These are phyloP conservation scores for Ranitomeya imitator DNA, from an alignment of 2,113 vertebrate species.

Conservation along the genomic window DNA sequence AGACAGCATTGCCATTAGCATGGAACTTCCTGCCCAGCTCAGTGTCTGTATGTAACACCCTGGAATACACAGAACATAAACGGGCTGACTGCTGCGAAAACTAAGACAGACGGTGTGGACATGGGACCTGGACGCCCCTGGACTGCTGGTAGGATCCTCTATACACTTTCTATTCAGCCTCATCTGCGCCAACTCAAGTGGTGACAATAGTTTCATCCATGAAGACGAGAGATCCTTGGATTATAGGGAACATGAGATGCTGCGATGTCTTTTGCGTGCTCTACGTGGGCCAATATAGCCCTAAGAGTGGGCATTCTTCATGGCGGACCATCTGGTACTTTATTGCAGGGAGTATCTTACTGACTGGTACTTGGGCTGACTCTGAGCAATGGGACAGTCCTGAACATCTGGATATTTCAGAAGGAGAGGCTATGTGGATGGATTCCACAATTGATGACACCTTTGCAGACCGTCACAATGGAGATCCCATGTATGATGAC, in stretches of 20 bases:
- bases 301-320: not conserved
- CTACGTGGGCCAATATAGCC: not conserved
- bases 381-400: not conserved
- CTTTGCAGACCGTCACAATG: not conserved
- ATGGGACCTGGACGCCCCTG: not conserved
- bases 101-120: not conserved
- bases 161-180: not conserved
- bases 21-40: slow-evolving; percentile 29
- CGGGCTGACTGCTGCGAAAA: not conserved
- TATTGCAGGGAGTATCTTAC: not conserved
- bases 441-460: slow-evolving; percentile 1
- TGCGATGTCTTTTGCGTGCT: not conserved
- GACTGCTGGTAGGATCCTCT: not conserved
- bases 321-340: not conserved
- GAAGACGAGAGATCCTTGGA: not conserved
- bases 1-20: not conserved
- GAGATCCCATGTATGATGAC: not conserved
- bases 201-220: not conserved
- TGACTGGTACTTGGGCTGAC: not conserved
- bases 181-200: not conserved
- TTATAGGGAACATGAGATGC: not conserved
- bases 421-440: not conserved
- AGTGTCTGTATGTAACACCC: not conserved
- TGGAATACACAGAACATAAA: not conserved
- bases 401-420: not conserved